Evolutionary conservation across 2,888 invertebrate species (phyloP).

Genomic region (Pseudococcus longispinus): DNA sequence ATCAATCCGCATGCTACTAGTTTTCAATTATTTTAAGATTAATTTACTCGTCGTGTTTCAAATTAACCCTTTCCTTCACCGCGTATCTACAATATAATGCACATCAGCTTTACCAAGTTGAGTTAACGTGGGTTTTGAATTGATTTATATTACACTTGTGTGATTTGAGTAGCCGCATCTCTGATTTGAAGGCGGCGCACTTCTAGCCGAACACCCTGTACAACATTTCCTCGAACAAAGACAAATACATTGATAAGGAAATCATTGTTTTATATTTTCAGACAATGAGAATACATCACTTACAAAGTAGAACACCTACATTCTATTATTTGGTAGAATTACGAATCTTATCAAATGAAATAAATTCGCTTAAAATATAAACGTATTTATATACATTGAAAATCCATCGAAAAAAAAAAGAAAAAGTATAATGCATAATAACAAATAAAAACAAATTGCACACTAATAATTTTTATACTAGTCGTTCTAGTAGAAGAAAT

Average conservation of each 20-base stretch:
- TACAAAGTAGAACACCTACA: slow-evolving; percentile 41
- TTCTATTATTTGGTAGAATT: slow-evolving; percentile 49
- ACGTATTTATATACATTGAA: slow-evolving; percentile 37
- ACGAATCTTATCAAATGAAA: slow-evolving; percentile 46
- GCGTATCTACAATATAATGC: too few species aligned
- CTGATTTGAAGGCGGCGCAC: too few species aligned
- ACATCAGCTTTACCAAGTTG: too few species aligned
- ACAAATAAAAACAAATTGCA: slow-evolving; percentile 44
- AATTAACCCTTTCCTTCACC: too few species aligned
- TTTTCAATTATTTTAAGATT: too few species aligned
- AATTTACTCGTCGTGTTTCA: too few species aligned
- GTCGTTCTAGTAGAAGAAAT: slow-evolving; percentile 23
- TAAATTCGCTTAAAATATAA: slow-evolving; percentile 32
- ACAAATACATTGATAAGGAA: background rate
- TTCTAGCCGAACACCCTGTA: too few species aligned
- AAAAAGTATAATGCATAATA: background rate
- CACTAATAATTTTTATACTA: slow-evolving; percentile 37
- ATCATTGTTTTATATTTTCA: slow-evolving; percentile 25
- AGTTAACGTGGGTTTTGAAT: too few species aligned
- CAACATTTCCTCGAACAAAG: background rate
- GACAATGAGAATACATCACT: slow-evolving; percentile 39
- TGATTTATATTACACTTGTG: too few species aligned
- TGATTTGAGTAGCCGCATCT: too few species aligned
- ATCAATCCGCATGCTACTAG: too few species aligned
- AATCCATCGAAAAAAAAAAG: background rate